Percentiles rank a stretch among this genome's conserved stretches.
These are phyloP conservation scores for Myotis lucifugus DNA, from an alignment of 2,113 vertebrate genomes.

Conservation along the genomic window DNA sequence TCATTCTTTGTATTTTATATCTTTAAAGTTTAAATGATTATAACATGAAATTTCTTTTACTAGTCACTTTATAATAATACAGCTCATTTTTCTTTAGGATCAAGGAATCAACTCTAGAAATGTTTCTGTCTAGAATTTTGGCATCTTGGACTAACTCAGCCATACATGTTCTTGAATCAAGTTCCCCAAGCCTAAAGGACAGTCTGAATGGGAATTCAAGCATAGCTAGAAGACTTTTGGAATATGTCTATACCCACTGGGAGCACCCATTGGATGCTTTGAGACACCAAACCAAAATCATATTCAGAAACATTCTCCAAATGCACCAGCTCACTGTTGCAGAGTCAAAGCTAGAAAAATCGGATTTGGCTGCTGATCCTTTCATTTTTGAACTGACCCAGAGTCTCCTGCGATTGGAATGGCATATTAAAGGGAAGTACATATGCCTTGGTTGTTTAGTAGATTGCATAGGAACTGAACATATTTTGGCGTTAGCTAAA, in stretches of 20 bases:
- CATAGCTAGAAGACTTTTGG: constrained; percentile 85
- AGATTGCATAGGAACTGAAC: constrained; percentile 89
- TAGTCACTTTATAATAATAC: background rate
- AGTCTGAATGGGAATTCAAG: constrained; percentile 87
- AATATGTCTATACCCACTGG: constrained; percentile 96
- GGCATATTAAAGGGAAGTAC: constrained; percentile 97
- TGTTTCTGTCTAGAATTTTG: constrained; percentile 91
- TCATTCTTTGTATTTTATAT: constrained; percentile 51
- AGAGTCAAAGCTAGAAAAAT: background rate
- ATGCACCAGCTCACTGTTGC: constrained; percentile 85
- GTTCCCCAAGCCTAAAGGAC: constrained; percentile 81
- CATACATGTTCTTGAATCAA: constrained; percentile 83
- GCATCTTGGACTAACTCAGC: constrained; percentile 92
- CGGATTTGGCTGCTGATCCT: constrained; percentile 69
- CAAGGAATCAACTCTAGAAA: constrained; percentile 92
- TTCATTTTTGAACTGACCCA: constrained; percentile 88
- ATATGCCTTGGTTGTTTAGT: constrained; percentile 91
- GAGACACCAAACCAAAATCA: constrained; percentile 92
- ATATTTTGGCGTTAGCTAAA: constrained; percentile 87
- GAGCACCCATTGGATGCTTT: constrained; percentile 96
- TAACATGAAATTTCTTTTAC: constrained; percentile 16
- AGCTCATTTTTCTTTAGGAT: constrained; percentile 84
- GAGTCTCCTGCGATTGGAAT: constrained; percentile 90
- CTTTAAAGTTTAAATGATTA: constrained; percentile 29
- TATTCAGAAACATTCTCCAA: constrained; percentile 93